A percentile compares a stretch with the other conserved stretches of the same genome.
Conservation (phyloP, 1,140 invertebrate species). For the Cylas formicarius region DNA sequence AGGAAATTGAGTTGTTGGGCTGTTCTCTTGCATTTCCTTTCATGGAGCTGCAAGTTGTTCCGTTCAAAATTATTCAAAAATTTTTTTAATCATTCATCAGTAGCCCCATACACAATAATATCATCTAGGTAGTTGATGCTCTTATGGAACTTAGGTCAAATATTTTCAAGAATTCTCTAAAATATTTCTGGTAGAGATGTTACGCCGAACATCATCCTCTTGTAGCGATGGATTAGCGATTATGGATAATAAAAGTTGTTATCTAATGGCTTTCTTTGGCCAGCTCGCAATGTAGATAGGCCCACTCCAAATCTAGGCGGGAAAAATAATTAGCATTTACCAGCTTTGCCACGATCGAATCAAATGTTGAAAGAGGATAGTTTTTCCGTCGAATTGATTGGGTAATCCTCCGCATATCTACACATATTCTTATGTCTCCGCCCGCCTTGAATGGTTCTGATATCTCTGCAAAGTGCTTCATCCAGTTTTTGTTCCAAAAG, state of each 20-base stretch:
- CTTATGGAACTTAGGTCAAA: constrained; percentile 10
- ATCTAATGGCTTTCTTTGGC: constrained; percentile 29
- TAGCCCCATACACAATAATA: constrained; percentile 16
- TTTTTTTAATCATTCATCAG: constrained; percentile 12
- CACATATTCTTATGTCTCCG: constrained; percentile 31
- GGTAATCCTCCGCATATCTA: constrained; percentile 33
- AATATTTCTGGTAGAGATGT: constrained; percentile 22
- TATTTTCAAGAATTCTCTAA: constrained; percentile 16
- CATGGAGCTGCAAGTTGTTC: constrained; percentile 19
- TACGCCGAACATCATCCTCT: constrained; percentile 33
- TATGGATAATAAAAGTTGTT: constrained; percentile 39
- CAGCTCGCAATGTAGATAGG: constrained; percentile 19
- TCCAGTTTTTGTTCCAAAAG: constrained; percentile 23
- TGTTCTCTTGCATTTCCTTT: constrained; percentile 23
- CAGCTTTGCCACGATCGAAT: constrained; percentile 22
- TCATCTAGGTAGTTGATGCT: constrained; percentile 20
- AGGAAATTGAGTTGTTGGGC: constrained; percentile 16
- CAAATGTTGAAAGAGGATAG: constrained; percentile 29
- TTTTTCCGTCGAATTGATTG: constrained; percentile 30
- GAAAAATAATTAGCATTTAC: constrained; percentile 18
- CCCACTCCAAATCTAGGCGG: constrained; percentile 12
- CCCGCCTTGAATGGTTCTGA: constrained; percentile 25
- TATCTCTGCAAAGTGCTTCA: constrained; percentile 23
- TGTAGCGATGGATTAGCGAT: constrained; percentile 39
- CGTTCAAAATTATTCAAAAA: constrained; percentile 19